A percentile compares a stretch with the other conserved stretches of the same genome.
These are phyloP conservation scores for Dicycla oo DNA, from an alignment of 2,888 invertebrate species.

Conservation along the genomic window DNA sequence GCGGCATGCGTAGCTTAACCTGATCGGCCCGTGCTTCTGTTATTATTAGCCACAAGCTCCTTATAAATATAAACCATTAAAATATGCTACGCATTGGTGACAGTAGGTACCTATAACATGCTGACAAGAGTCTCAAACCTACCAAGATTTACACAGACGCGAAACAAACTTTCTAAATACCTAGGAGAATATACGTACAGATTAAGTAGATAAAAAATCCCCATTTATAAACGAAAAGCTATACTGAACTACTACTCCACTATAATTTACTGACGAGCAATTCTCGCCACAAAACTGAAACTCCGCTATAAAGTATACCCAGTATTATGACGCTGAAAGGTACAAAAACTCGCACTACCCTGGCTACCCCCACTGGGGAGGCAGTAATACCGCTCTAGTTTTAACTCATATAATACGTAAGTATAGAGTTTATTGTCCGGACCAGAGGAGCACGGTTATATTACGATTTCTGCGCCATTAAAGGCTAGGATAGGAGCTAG, in stretches of 20 bases:
- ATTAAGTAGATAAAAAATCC: background rate
- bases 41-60: too few relatives aligned
- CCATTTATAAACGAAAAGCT: conserved; percentile 1
- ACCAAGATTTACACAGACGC: background rate
- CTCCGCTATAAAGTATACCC: conserved; percentile 42
- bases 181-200: too few relatives aligned
- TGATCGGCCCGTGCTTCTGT: too few relatives aligned
- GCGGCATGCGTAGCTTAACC: too few relatives aligned
- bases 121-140: background rate
- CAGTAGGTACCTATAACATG: background rate
- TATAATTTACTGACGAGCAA: conserved; percentile 28
- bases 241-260: conserved; percentile 8
- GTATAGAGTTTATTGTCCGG: conserved; percentile 69
- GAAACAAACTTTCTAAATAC: background rate
- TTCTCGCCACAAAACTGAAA: conserved; percentile 42
- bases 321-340: conserved; percentile 58
- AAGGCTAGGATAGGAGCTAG: conserved; percentile 63
- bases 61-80: too few relatives aligned
- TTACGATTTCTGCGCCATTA: conserved; percentile 68
- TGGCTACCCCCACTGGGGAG: conserved; percentile 33
- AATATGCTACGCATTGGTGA: accelerated
- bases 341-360: conserved; percentile 52
- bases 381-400: conserved; percentile 55
- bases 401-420: conserved; percentile 50
- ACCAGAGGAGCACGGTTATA: conserved; percentile 68